Evolutionary conservation across 92 coral and sea anemone genomes (phyloP).

Genomic region (Plumapathes pennacea): DNA sequence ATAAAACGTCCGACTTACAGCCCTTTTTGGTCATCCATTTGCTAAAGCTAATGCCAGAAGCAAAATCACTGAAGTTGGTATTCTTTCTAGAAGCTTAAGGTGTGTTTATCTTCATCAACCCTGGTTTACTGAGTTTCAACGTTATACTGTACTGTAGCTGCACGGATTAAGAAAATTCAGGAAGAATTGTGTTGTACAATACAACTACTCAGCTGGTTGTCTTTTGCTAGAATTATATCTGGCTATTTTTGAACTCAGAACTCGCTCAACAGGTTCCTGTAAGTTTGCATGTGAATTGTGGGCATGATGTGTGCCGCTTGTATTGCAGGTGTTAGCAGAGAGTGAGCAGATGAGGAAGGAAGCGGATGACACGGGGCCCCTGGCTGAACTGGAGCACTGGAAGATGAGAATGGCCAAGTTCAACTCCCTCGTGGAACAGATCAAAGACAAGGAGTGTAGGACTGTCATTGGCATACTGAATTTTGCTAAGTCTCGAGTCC

Average conservation of each 20-base stretch:
- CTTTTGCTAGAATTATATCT: neutral
- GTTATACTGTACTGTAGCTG: no score
- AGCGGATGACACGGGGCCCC: slow-evolving; percentile 91
- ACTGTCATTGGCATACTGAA: slow-evolving; percentile 63
- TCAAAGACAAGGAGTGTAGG: slow-evolving; percentile 63
- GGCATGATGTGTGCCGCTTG: neutral
- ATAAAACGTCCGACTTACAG: no score
- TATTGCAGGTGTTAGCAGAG: slow-evolving; percentile 81
- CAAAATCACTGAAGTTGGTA: no score
- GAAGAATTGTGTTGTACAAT: no score
- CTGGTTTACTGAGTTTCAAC: no score
- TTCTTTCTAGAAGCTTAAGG: no score
- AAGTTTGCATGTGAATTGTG: neutral
- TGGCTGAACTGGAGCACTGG: slow-evolving; percentile 93
- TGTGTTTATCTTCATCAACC: no score
- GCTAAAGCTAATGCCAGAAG: no score
- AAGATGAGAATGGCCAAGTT: slow-evolving; percentile 90
- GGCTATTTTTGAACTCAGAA: no score
- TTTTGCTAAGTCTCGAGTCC: slow-evolving; percentile 70
- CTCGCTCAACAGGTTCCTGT: no score
- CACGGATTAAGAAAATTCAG: no score
- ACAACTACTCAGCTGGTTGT: neutral
- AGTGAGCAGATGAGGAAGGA: slow-evolving; percentile 93
- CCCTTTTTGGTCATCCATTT: no score
- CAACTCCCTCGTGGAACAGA: slow-evolving; percentile 80